Conservation (phyloP, 1,140 invertebrate species). For the Drosophila orena region DNA sequence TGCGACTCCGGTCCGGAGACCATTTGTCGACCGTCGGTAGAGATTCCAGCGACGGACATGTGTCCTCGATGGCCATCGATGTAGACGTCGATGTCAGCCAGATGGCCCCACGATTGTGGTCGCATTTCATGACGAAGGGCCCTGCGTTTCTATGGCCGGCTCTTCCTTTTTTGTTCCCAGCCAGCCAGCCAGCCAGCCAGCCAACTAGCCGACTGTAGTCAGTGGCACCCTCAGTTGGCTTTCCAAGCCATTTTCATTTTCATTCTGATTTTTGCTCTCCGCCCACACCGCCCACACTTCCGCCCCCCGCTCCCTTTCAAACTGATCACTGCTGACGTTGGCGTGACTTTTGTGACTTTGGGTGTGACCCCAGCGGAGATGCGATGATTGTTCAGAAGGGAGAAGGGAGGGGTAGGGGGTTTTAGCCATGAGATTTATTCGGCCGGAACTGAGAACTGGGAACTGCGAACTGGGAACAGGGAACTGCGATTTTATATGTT, state of each 20-base stretch:
- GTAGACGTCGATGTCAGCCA: conserved; percentile 38
- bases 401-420: conserved; percentile 10
- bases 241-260: neutral
- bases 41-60: conserved; percentile 20
- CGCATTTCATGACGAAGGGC: neutral
- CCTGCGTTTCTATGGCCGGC: neutral
- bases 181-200: too few species aligned
- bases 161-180: neutral
- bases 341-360: conserved; percentile 50
- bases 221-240: conserved; percentile 3
- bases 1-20: conserved; percentile 37
- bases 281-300: too few species aligned
- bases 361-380: conserved; percentile 47
- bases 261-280: neutral
- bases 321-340: conserved; percentile 49
- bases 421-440: conserved; percentile 38
- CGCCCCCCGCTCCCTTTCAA: conserved; percentile 5
- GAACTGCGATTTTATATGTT: conserved; percentile 9
- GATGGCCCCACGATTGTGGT: conserved; percentile 39
- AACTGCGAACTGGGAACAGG: neutral
- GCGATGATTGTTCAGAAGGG: conserved; percentile 36
- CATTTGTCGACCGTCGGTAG: conserved; percentile 23
- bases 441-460: conserved; percentile 10
- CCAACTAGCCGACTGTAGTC: too few species aligned
- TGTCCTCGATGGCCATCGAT: conserved; percentile 50